phyloP scores from a whole-genome alignment of 2,888 invertebrate species.

The Hedychridium roseum region DNA sequence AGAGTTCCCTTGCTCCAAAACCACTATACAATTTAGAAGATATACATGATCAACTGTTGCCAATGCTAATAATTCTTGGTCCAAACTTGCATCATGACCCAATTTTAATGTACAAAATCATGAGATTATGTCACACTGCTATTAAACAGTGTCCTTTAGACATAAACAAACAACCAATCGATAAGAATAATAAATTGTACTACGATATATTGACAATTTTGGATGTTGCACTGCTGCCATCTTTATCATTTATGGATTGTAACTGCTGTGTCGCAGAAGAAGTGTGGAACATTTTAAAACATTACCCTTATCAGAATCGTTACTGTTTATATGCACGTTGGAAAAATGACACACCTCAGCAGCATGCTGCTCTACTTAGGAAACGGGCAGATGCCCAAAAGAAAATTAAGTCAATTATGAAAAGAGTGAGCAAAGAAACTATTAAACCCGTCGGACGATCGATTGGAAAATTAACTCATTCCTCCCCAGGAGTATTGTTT shows the following conservation, averaged over 20 bases:
- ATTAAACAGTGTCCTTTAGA: slow-evolving; percentile 57
- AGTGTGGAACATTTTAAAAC: slow-evolving; percentile 89
- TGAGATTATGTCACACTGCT: slow-evolving; percentile 64
- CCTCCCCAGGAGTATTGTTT: slow-evolving; percentile 93
- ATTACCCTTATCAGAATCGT: slow-evolving; percentile 86
- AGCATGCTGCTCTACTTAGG: slow-evolving; percentile 84
- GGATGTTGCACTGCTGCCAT: slow-evolving; percentile 89
- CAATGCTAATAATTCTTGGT: slow-evolving; percentile 86
- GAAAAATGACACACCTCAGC: slow-evolving; percentile 89
- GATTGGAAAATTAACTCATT: slow-evolving; percentile 96
- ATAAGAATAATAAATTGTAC: slow-evolving; percentile 68
- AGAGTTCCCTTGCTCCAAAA: slow-evolving; percentile 71
- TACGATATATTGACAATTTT: slow-evolving; percentile 85
- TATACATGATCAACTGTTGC: slow-evolving; percentile 79
- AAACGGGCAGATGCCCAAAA: slow-evolving; percentile 88
- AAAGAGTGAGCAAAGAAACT: slow-evolving; percentile 97
- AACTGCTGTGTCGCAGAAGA: slow-evolving; percentile 98
- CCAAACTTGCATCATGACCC: slow-evolving; percentile 89
- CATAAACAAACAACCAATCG: slow-evolving; percentile 50
- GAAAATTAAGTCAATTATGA: slow-evolving; percentile 95
- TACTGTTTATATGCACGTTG: slow-evolving; percentile 91
- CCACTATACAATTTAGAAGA: slow-evolving; percentile 77
- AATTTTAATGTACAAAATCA: slow-evolving; percentile 87
- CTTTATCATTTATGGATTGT: slow-evolving; percentile 89
- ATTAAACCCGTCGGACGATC: slow-evolving; percentile 95